Evolutionary conservation across 2,888 invertebrate genomes (phyloP).

Genomic region (Mesorhabditis sp.): DNA sequence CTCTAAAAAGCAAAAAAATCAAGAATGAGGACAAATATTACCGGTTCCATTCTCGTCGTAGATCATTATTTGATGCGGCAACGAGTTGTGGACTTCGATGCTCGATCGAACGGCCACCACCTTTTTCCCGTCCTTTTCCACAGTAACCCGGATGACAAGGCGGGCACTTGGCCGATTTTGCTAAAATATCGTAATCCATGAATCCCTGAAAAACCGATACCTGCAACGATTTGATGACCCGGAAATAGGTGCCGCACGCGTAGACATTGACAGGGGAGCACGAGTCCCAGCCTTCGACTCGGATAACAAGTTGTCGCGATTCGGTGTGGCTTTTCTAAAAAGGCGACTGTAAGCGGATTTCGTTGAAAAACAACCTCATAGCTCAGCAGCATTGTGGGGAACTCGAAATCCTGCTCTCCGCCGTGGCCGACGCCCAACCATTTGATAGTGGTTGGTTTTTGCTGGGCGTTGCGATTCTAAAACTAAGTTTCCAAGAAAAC

Average conservation of each 20-base stretch:
- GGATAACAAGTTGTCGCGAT: slow-evolving; percentile 73
- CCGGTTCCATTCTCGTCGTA: slow-evolving; percentile 21
- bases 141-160: slow-evolving; percentile 82
- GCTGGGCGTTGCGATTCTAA: slow-evolving; percentile 12
- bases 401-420: slow-evolving; percentile 79
- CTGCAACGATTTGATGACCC: slow-evolving; percentile 57
- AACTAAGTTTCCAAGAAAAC: not conserved
- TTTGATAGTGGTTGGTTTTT: slow-evolving; percentile 58
- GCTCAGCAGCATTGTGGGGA: slow-evolving; percentile 60
- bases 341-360: slow-evolving; percentile 11
- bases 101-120: slow-evolving; percentile 87
- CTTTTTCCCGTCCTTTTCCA: slow-evolving; percentile 90
- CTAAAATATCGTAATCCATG: not conserved
- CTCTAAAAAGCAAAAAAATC: not conserved
- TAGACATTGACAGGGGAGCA: slow-evolving; percentile 88
- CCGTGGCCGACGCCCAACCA: slow-evolving; percentile 75
- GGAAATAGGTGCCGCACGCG: slow-evolving; percentile 86
- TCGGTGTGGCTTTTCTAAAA: slow-evolving; percentile 9
- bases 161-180: slow-evolving; percentile 67
- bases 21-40: not conserved
- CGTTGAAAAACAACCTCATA: not conserved
- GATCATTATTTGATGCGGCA: slow-evolving; percentile 35
- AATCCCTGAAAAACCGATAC: slow-evolving; percentile 19
- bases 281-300: slow-evolving; percentile 83
- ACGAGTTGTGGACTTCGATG: slow-evolving; percentile 66